Conservation (phyloP, 1,140 invertebrate genomes). For the Ectropis grisescens region DNA sequence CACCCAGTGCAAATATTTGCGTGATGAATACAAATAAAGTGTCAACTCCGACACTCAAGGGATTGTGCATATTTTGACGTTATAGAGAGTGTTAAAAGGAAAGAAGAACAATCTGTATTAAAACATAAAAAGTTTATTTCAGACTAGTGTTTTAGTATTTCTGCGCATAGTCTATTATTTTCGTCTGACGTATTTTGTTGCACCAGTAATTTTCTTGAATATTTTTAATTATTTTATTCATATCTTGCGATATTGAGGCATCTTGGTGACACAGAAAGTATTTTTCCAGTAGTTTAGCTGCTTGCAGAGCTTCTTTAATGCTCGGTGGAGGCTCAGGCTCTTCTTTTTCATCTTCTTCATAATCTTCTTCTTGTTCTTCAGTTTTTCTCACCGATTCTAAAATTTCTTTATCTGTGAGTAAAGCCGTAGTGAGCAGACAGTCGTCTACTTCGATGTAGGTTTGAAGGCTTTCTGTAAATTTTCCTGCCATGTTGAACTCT, state of each 20-base stretch:
- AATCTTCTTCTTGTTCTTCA: conserved; percentile 13
- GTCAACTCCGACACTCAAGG: conserved; percentile 8
- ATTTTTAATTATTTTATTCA: too few relatives aligned
- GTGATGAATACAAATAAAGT: too few relatives aligned
- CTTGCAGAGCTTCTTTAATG: conserved; percentile 19
- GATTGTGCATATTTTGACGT: conserved; percentile 6
- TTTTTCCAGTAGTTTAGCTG: conserved; percentile 5
- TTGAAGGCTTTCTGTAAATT: conserved; percentile 20
- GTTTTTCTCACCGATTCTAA: conserved; percentile 19
- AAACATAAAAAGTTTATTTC: conserved; percentile 14
- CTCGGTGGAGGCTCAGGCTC: conserved; percentile 16
- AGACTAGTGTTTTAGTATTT: conserved; percentile 12
- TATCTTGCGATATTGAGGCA: too few relatives aligned
- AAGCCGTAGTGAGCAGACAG: conserved; percentile 15
- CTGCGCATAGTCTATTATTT: too few relatives aligned
- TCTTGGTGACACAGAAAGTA: conserved; percentile 20
- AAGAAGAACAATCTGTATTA: conserved; percentile 9
- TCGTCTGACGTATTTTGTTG: too few relatives aligned
- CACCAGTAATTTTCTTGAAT: too few relatives aligned
- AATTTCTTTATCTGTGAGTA: conserved; percentile 19
- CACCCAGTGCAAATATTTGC: too few relatives aligned
- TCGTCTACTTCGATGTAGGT: conserved; percentile 20
- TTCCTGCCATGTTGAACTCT: conserved; percentile 16
- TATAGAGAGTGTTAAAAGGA: conserved; percentile 12
- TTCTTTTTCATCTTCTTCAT: conserved; percentile 19